Conservation (phyloP, 2,888 invertebrate species). For the Ptychoptera contaminata region DNA sequence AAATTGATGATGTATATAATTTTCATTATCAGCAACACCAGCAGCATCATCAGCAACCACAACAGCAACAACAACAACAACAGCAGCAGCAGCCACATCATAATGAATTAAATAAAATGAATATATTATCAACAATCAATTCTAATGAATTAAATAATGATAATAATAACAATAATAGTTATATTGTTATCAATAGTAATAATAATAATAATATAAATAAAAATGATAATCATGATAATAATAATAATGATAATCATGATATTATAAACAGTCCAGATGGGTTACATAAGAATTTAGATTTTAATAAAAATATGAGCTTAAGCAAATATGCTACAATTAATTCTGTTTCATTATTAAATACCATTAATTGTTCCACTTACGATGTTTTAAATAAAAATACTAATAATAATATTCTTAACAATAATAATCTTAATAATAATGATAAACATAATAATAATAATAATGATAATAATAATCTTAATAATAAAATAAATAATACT, state of each 20-base stretch:
- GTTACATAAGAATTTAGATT: not conserved
- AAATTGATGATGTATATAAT: too few species aligned
- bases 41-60: too few species aligned
- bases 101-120: not conserved
- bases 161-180: not conserved
- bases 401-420: not conserved
- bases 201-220: conserved; percentile 2
- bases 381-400: not conserved
- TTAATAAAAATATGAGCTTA: not conserved
- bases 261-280: not conserved
- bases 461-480: not conserved
- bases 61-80: not conserved
- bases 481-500: conserved; percentile 1
- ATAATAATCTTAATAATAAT: not conserved
- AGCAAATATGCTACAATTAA: too few species aligned
- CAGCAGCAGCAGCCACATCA: not conserved
- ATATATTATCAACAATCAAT: not conserved
- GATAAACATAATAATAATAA: not conserved
- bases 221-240: conserved; percentile 2
- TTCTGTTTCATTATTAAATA: too few species aligned
- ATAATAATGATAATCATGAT: not conserved
- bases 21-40: too few species aligned
- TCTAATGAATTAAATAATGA: not conserved
- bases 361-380: too few species aligned
- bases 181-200: not conserved